Conservation (phyloP, 2,113 vertebrate genomes). For the Podarcis raffonei region DNA sequence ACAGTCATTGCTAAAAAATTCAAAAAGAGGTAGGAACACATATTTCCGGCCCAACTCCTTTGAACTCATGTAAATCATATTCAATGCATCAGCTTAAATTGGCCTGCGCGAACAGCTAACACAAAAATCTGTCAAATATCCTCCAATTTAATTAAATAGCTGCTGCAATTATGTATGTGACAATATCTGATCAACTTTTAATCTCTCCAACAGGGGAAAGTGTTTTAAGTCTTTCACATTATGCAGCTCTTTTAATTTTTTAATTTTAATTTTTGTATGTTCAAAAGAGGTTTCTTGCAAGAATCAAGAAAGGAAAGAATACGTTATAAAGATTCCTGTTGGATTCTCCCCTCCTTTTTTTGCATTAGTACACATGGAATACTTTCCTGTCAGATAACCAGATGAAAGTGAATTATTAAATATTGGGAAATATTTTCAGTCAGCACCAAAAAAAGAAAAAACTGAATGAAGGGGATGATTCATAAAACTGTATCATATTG, state of each 20-base stretch:
- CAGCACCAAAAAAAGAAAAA: slow-evolving; percentile 28
- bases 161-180: background rate
- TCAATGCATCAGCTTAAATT: slow-evolving; percentile 9
- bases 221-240: background rate
- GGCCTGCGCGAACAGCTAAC: background rate
- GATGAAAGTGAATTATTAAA: background rate
- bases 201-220: background rate
- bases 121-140: slow-evolving; percentile 9
- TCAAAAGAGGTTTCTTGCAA: slow-evolving; percentile 7
- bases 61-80: slow-evolving; percentile 16
- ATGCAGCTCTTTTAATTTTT: background rate
- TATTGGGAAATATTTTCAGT: background rate
- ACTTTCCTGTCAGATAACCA: background rate
- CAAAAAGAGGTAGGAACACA: background rate
- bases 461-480: slow-evolving; percentile 16
- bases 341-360: background rate
- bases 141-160: slow-evolving; percentile 27
- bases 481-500: background rate
- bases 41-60: slow-evolving; percentile 29
- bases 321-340: background rate
- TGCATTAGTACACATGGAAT: rapidly evolving
- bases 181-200: background rate
- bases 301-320: background rate
- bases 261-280: background rate
- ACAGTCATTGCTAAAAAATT: background rate